Evolutionary conservation across 2,113 vertebrate genomes (phyloP).

Genomic region (Catharus minimus): DNA sequence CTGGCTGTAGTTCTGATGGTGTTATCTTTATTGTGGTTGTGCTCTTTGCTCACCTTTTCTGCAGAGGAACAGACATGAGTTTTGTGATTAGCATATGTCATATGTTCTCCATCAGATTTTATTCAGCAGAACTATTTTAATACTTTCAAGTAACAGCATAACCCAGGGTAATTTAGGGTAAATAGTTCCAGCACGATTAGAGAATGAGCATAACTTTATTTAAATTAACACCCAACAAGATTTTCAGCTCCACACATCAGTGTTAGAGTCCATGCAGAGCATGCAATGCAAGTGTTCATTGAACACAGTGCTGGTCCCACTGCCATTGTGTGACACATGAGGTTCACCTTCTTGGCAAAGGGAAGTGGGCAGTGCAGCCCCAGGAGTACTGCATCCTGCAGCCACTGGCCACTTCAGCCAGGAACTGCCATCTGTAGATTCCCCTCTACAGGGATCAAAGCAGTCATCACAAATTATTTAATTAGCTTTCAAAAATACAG

Average conservation of each 20-base stretch:
- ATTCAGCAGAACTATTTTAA: not conserved
- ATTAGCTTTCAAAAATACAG: slow-evolving; percentile 66
- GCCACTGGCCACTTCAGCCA: not conserved
- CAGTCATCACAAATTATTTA: slow-evolving; percentile 64
- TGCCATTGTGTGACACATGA: not conserved
- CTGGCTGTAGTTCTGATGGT: slow-evolving; percentile 88
- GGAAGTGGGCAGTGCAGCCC: not conserved
- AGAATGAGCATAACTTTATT: not conserved
- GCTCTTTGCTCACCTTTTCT: slow-evolving; percentile 99
- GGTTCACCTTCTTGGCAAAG: not conserved
- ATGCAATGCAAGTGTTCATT: not conserved
- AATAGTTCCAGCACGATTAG: not conserved
- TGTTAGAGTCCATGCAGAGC: not conserved
- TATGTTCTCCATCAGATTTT: not conserved
- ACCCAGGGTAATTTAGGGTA: not conserved
- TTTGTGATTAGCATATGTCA: not conserved
- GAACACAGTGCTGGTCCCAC: not conserved
- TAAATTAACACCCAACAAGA: not conserved
- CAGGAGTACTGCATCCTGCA: not conserved
- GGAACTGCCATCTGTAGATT: slow-evolving; percentile 42
- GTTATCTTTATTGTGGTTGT: slow-evolving; percentile 90
- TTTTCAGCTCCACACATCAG: not conserved
- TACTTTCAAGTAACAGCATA: not conserved
- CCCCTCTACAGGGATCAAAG: slow-evolving; percentile 18
- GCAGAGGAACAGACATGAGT: slow-evolving; percentile 43